Percentiles rank a stretch among this genome's conserved stretches.
Evolutionary conservation across 1,140 invertebrate species (phyloP).

Genomic region (Aricia agestis): DNA sequence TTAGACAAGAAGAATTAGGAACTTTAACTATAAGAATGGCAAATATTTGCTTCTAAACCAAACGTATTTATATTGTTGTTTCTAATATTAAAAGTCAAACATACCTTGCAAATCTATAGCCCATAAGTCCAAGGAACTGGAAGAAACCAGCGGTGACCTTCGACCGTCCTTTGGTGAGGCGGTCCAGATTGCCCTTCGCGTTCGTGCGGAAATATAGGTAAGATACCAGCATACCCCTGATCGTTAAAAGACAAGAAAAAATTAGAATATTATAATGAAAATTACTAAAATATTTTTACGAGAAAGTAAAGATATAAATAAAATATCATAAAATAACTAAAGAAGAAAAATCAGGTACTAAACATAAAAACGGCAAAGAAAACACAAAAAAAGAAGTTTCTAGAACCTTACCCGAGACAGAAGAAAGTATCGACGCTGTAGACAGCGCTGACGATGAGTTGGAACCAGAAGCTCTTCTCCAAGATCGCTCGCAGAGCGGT

Average conservation of each 20-base stretch:
- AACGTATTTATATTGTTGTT: background rate
- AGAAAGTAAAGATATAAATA: background rate
- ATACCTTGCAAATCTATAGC: slow-evolving; percentile 85
- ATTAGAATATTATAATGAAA: background rate
- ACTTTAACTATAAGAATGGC: no score
- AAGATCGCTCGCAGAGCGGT: slow-evolving; percentile 86
- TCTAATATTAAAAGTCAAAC: background rate
- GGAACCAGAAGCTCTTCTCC: slow-evolving; percentile 88
- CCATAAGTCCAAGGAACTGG: slow-evolving; percentile 87
- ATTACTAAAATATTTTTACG: background rate
- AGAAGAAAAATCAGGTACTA: background rate
- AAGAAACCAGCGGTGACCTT: slow-evolving; percentile 82
- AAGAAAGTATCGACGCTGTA: slow-evolving; percentile 96
- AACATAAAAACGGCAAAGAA: background rate
- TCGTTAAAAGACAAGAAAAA: no score
- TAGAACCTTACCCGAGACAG: slow-evolving; percentile 80
- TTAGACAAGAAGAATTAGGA: no score
- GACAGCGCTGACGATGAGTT: slow-evolving; percentile 89
- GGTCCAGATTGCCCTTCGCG: slow-evolving; percentile 86
- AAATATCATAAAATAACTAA: no score
- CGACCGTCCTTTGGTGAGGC: slow-evolving; percentile 82
- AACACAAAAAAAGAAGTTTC: background rate
- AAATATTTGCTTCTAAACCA: no score
- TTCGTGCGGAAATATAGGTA: slow-evolving; percentile 90
- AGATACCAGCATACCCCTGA: slow-evolving; percentile 86